Conservation (phyloP, 2,888 invertebrate genomes). For the Cataglyphis livida region DNA sequence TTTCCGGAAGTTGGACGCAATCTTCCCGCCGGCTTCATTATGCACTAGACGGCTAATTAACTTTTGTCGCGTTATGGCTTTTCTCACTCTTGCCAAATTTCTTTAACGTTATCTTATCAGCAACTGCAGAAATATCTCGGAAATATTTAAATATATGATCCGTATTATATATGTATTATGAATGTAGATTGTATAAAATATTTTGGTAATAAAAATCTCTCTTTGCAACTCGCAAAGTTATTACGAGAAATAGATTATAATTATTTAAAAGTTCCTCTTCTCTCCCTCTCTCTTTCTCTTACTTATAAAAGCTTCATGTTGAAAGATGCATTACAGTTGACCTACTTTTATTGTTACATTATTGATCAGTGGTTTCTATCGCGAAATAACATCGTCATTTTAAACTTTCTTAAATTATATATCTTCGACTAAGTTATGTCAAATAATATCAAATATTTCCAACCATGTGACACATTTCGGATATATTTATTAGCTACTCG, state of each 20-base stretch:
- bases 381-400: slow-evolving; percentile 14
- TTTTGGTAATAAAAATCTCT: neutral
- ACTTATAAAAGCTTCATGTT: neutral
- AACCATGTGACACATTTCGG: neutral
- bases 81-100: slow-evolving; percentile 26
- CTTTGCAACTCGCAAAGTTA: neutral
- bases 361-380: slow-evolving; percentile 5
- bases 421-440: neutral
- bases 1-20: slow-evolving; percentile 49
- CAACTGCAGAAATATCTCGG: neutral
- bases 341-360: slow-evolving; percentile 25
- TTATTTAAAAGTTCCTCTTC: neutral
- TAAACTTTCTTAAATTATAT: neutral
- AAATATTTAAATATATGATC: neutral
- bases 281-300: neutral
- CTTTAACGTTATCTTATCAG: neutral
- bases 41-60: slow-evolving; percentile 37
- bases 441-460: slow-evolving; percentile 22
- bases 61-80: neutral
- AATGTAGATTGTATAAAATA: neutral
- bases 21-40: slow-evolving; percentile 36
- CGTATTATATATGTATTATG: neutral
- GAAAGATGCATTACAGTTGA: slow-evolving; percentile 26
- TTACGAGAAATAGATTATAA: neutral
- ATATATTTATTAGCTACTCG: neutral